A percentile compares a stretch with the other conserved stretches of the same genome.
Evolutionary conservation across 2,113 vertebrate species (phyloP).

Genomic region (Petromus typicus): DNA sequence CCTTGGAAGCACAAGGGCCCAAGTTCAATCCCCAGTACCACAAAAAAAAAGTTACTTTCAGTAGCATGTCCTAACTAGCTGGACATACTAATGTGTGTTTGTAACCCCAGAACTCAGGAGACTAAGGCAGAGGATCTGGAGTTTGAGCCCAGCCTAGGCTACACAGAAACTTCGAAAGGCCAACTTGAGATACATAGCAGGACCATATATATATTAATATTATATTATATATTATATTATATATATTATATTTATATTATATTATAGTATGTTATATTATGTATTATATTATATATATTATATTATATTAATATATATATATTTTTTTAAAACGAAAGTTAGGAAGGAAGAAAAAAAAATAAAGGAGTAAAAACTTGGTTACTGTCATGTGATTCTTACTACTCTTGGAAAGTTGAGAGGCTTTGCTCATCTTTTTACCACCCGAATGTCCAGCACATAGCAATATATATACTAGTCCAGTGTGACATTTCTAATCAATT

Average conservation of each 20-base stretch:
- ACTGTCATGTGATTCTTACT: neutral
- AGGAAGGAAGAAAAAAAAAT: neutral
- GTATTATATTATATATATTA: too few relatives aligned
- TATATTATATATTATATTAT: too few relatives aligned
- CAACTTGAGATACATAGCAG: too few relatives aligned
- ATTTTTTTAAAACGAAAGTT: too few relatives aligned
- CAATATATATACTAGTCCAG: neutral
- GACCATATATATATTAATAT: too few relatives aligned
- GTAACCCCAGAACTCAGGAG: neutral
- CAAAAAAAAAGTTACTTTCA: constrained; percentile 38
- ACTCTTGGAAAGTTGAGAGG: neutral
- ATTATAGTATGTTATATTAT: too few relatives aligned
- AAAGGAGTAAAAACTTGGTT: neutral
- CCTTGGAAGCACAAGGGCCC: too few relatives aligned
- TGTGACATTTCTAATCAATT: constrained; percentile 31
- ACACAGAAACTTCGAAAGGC: neutral
- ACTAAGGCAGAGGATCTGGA: neutral
- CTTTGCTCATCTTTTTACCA: constrained; percentile 44
- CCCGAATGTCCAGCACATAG: neutral
- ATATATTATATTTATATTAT: too few relatives aligned
- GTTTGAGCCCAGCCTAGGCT: neutral
- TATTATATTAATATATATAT: too few relatives aligned
- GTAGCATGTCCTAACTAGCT: neutral
- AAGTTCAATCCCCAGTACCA: too few relatives aligned
- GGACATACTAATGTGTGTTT: neutral